These are phyloP conservation scores for Fragariocoptes setiger DNA, from an alignment of 1,140 invertebrate species.

Conservation along the genomic window DNA sequence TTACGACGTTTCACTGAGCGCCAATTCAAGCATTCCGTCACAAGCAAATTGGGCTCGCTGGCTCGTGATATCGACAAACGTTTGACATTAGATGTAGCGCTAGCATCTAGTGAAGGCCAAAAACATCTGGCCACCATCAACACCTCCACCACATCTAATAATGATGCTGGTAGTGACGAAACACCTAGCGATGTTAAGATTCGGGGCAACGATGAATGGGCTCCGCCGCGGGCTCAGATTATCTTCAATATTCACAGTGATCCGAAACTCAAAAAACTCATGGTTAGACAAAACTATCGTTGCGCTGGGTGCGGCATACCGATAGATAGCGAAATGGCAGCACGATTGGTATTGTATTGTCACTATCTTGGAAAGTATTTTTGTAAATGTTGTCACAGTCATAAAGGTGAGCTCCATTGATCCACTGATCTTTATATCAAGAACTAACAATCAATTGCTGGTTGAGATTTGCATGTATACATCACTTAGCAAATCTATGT, in stretches of 20 bases:
- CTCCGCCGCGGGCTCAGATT: slow-evolving; percentile 47
- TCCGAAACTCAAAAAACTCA: slow-evolving; percentile 24
- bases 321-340: slow-evolving; percentile 20
- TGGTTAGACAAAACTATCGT: slow-evolving; percentile 41
- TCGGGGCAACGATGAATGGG: slow-evolving; percentile 45
- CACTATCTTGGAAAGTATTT: slow-evolving; percentile 57
- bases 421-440: too few species aligned
- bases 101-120: not conserved
- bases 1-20: not conserved
- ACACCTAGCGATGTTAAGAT: slow-evolving; percentile 15
- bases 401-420: too few species aligned
- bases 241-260: slow-evolving; percentile 41
- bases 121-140: not conserved
- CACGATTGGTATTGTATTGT: slow-evolving; percentile 25
- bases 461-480: too few species aligned
- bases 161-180: not conserved
- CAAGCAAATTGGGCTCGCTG: not conserved
- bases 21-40: not conserved
- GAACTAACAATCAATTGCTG: too few species aligned
- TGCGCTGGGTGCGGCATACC: slow-evolving; percentile 58
- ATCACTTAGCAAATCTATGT: too few species aligned
- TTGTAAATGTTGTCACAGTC: slow-evolving; percentile 54
- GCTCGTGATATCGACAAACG: not conserved
- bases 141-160: not conserved
- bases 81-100: not conserved